Evolutionary conservation across 2,888 invertebrate species (phyloP), one percentile per base, ranked within the genome.

Genomic region (Eudasyphora cyanicolor): DNA sequence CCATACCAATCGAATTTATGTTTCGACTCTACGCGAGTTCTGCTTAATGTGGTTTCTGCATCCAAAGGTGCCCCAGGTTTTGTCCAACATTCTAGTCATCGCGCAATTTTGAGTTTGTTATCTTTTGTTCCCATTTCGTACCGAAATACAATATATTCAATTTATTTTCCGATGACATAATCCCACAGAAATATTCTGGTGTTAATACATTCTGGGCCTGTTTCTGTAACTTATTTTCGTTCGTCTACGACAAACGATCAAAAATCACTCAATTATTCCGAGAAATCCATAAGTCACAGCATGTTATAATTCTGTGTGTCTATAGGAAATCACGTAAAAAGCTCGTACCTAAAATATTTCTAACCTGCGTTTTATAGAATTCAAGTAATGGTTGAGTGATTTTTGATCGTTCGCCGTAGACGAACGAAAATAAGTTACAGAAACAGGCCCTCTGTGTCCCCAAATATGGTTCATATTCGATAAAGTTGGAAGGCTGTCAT

Each of bases 391-490:
- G n/a, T n/a, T n/a, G n/a, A n/a, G n/a, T n/a, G n/a, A n/a, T n/a
- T n/a, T n/a, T n/a, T n/a, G n/a, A n/a, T n/a, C n/a, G n/a, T n/a
- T n/a, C n/a, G n/a, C n/a, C n/a, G n/a, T n/a, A n/a, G n/a, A n/a
- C n/a, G n/a, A n/a, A n/a, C n/a, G n/a, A n/a, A n/a, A n/a, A n/a
- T n/a, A n/a, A n/a, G n/a, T n/a, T n/a, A n/a, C n/a, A n/a, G n/a
- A n/a, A n/a, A n/a, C n/a, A n/a, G n/a, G n/a, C n/a, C n/a, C n/a
- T 96, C 87, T 98, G 98, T 91, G 94, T 98, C 57, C 93, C 95
- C 1, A 93, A 93, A 86, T 93, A 95, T 0, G 96, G 95, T 0
- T 91, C 91, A 60, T 97, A 97, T 90, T 92, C 93, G 75, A 95
- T 98, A 73, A 93, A 93, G 5, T 95, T 98, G 3, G 94, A 94